Evolutionary conservation across 2,797 vertebrate species (phyloP), one percentile per base, ranked within the genome.

Genomic region (Loris lydekkerianus): DNA sequence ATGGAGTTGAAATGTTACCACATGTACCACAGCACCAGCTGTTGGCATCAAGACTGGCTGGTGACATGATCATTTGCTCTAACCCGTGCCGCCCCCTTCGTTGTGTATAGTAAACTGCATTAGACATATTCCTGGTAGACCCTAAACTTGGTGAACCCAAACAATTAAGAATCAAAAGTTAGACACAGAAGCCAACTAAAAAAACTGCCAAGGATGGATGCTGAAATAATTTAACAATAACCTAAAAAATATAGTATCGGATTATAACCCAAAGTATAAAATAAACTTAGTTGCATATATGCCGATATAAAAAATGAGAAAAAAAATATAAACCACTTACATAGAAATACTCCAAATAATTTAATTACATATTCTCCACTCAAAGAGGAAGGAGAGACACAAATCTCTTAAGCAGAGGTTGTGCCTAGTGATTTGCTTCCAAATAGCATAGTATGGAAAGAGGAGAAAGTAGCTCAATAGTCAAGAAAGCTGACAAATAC

Each of bases 1-100:
- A 93, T 60, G 65, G 80, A 84, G n/a, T 18, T 87, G 34, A 77
- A 83, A 94, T 73, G 8, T 49, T n/a, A 90, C 25, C 37, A 27
- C 27, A 40, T 87, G 14, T 49, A 43, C n/a, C 58, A 86, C 81
- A 89, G n/a, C 2, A 89, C 31, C 43, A 92, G 56, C 20, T 60
- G 21, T 43, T 86, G 31, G 25, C 70, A 23, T 61, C 3, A 60
- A 65, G 31, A 58, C 21, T 56, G 2, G 15, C 17, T 10, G 86
- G 29, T 86, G n/a, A 84, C 75, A 8, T 37, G 27, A 2, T 76
- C 2, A 81, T 70, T 2, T 58, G 53, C 40, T 60, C 23, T 56
- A 37, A n/a, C 31, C 20, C 10, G 23, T 0, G 0, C 10, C 18
- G n/a, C 2, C 1, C 10, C 3, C 49, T 53, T 53, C 14, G 14